Percentiles rank a stretch among this genome's conserved stretches.
Conservation (phyloP, 2,888 invertebrate genomes). For the Leptura quadrifasciata region DNA sequence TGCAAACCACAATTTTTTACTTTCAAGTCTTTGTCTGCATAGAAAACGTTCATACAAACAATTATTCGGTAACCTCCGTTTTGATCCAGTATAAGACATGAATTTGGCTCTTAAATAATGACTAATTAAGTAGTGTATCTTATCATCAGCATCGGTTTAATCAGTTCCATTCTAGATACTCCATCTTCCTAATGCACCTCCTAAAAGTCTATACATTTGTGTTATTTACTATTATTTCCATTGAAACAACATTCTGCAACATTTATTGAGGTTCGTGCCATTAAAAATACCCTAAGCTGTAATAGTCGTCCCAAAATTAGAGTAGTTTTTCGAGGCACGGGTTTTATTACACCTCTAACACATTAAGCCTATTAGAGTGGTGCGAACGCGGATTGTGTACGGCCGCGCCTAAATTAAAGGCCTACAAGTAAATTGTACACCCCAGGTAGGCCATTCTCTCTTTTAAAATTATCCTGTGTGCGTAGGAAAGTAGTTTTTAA, state of each 20-base stretch:
- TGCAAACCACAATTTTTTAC: too few species aligned
- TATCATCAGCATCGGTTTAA: not conserved
- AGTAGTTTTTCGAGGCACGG: slow-evolving; percentile 32
- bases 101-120: too few species aligned
- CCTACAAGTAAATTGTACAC: slow-evolving; percentile 4
- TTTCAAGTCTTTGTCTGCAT: too few species aligned
- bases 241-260: slow-evolving; percentile 26
- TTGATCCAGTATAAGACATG: too few species aligned
- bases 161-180: not conserved
- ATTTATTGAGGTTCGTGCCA: slow-evolving; percentile 28
- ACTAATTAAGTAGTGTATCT: too few species aligned
- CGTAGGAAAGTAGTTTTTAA: slow-evolving; percentile 32
- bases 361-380: slow-evolving; percentile 43
- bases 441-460: slow-evolving; percentile 18
- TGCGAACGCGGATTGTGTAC: slow-evolving; percentile 28
- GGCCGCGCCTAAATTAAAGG: slow-evolving; percentile 42
- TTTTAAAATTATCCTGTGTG: slow-evolving; percentile 27
- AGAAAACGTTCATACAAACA: too few species aligned
- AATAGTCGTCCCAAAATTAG: slow-evolving; percentile 32
- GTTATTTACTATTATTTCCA: slow-evolving; percentile 37
- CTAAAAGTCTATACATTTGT: not conserved
- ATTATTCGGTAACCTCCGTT: too few species aligned
- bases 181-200: not conserved
- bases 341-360: slow-evolving; percentile 41
- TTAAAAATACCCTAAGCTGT: slow-evolving; percentile 33